These are phyloP conservation scores for Escarpia spicata DNA, from an alignment of 2,888 invertebrate species.

Conservation along the genomic window DNA sequence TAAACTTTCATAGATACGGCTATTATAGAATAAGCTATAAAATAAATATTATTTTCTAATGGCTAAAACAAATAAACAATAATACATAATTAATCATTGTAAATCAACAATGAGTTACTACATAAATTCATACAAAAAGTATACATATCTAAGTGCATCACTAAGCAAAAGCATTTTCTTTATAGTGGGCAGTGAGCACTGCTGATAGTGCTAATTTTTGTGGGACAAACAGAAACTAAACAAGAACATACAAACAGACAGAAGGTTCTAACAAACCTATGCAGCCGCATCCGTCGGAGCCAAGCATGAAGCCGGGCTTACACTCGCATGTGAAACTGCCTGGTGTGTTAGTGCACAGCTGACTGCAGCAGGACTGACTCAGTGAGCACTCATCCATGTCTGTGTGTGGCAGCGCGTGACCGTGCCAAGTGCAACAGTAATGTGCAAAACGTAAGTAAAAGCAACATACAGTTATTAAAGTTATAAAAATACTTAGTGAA, in stretches of 20 bases:
- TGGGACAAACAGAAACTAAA: neutral
- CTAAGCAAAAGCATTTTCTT: neutral
- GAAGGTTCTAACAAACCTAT: conserved; percentile 30
- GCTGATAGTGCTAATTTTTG: neutral
- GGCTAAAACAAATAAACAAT: neutral
- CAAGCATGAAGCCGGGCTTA: conserved; percentile 64
- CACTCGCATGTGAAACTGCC: conserved; percentile 78
- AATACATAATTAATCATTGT: neutral
- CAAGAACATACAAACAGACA: neutral
- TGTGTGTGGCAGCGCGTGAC: conserved; percentile 45
- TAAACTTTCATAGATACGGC: too few relatives aligned
- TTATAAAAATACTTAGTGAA: neutral
- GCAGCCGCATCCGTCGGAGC: conserved; percentile 52
- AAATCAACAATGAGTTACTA: neutral
- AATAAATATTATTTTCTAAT: neutral
- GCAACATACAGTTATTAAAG: neutral
- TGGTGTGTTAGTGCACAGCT: conserved; percentile 71
- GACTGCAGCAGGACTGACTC: conserved; percentile 77
- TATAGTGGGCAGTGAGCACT: neutral
- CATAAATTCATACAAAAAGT: neutral
- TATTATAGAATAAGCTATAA: too few relatives aligned
- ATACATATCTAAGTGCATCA: neutral
- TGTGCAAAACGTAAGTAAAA: neutral
- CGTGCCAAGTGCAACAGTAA: neutral
- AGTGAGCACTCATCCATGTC: conserved; percentile 83